These are phyloP conservation scores for Heliconius charithonia DNA, from an alignment of 2,888 invertebrate species.

Conservation along the genomic window DNA sequence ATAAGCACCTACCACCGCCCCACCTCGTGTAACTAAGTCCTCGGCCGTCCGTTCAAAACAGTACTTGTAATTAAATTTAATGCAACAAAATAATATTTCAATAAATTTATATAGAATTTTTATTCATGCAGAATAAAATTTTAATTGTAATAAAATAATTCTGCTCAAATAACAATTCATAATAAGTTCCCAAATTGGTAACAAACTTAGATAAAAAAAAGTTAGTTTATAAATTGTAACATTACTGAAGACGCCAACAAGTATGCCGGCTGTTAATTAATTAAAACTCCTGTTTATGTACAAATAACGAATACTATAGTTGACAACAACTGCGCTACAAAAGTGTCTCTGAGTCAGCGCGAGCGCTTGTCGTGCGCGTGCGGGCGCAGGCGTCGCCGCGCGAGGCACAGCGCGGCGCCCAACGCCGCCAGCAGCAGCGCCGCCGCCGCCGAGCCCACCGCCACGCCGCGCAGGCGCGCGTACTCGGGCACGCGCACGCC, in stretches of 20 bases:
- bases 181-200: background rate
- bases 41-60: too few species aligned
- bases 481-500: slow-evolving; percentile 88
- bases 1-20: background rate
- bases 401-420: slow-evolving; percentile 83
- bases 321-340: background rate
- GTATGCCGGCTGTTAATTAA: background rate
- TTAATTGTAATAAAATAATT: background rate
- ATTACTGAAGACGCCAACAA: background rate
- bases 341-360: slow-evolving; percentile 48
- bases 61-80: too few species aligned
- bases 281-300: background rate
- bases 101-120: background rate
- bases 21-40: too few species aligned
- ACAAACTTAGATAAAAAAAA: background rate
- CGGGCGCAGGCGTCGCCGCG: slow-evolving; percentile 61
- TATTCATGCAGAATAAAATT: background rate
- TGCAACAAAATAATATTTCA: background rate
- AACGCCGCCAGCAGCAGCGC: slow-evolving; percentile 87
- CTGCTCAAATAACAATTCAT: background rate
- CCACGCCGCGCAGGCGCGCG: slow-evolving; percentile 87
- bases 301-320: background rate
- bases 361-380: slow-evolving; percentile 52
- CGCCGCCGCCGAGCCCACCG: slow-evolving; percentile 88
- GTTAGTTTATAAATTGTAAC: background rate